Evolutionary conservation across 1,140 invertebrate genomes (phyloP), one percentile per base, ranked within the genome.

Genomic region (Brachionus plicatilis): DNA sequence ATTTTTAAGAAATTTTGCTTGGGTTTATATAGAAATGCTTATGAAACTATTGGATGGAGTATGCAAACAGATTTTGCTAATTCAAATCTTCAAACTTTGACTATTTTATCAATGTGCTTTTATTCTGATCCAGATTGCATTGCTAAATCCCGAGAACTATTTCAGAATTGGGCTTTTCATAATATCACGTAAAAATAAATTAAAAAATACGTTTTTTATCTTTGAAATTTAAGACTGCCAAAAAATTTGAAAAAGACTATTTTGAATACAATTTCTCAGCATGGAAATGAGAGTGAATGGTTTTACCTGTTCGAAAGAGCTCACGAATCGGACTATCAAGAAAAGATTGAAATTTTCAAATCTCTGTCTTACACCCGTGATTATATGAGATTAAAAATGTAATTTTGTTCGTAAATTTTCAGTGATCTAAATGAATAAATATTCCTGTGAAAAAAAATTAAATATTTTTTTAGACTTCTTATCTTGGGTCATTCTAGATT

Each of bases 221-320:
- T 20, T 47, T 47, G 20, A 11, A 75, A 43, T 75, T 29, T 45
- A 17, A 76, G 72, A 24, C 7, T 76, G 0, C 72, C 72, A 11
- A 50, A 29, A 12, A 50, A 76, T 50, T 53, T 76, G 12, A 76
- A 37, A 76, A 76, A 50, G 5, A 76, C 20, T 76, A 29, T 76
- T 24, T 29, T 50, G 8, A 50, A 47, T 27, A 82, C 79, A 7
- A 45, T 82, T 24, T 24, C 33, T 4, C 20, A 82, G 17, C 20
- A 82, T 65, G 79, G 53, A 9, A 66, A 41, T 27, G 53, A 82
- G 53, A 47, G 33, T 12, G 79, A 82, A 27, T 82, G 79, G 79
- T 45, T 82, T 17, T 17, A 45, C 3, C 12, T 82, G n/a, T 65
- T 65, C 65, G 53, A 82, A 27, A 65, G 9, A 27, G 50, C 79